Conservation (phyloP, 2,888 invertebrate species). For the Kuschelorhynchus macadamiae region DNA sequence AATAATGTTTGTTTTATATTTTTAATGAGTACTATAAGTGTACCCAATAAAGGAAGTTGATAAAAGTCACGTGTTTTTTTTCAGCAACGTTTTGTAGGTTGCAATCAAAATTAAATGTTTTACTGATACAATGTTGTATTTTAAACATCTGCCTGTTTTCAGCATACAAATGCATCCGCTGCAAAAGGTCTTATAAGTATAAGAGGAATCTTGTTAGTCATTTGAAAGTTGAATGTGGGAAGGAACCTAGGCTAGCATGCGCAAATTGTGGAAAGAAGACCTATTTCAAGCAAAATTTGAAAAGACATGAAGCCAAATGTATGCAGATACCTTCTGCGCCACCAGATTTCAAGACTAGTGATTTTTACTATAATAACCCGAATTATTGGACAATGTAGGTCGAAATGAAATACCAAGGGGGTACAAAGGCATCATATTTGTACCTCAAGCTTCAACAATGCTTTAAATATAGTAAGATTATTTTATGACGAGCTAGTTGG, state of each 20-base stretch:
- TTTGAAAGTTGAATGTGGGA: conserved; percentile 54
- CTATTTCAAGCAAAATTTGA: conserved; percentile 52
- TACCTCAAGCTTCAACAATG: no score
- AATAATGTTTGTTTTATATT: neutral
- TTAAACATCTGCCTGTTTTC: no score
- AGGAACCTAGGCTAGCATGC: conserved; percentile 52
- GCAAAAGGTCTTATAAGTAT: conserved; percentile 46
- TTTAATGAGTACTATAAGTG: no score
- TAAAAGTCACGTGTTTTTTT: neutral
- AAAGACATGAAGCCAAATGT: conserved; percentile 48
- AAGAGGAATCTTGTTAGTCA: conserved; percentile 53
- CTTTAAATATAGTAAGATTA: no score
- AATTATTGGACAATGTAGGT: neutral
- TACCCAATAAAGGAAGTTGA: no score
- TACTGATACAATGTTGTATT: no score
- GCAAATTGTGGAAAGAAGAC: conserved; percentile 49
- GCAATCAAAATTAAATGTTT: no score
- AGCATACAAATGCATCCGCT: conserved; percentile 20
- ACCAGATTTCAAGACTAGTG: neutral
- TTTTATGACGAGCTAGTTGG: no score
- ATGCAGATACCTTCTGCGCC: neutral
- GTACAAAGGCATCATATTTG: no score
- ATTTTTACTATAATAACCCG: neutral
- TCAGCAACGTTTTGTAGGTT: no score
- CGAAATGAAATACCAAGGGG: no score